A percentile compares a stretch with the other conserved stretches of the same genome.
Conservation (phyloP, 2,113 vertebrate genomes). For the Panthera leo region DNA sequence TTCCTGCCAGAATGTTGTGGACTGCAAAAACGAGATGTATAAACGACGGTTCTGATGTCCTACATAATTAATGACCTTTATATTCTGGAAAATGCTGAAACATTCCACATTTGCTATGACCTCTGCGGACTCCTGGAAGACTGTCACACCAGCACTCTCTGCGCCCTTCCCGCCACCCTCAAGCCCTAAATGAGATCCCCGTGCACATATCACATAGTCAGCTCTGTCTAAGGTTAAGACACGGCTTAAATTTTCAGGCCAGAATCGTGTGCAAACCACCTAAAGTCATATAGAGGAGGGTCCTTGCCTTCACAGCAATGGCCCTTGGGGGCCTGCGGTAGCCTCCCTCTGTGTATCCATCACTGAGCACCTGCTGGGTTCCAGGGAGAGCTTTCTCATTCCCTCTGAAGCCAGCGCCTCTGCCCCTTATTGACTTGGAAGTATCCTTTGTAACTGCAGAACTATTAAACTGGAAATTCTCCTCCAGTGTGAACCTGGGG, state of each 20-base stretch:
- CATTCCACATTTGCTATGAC: neutral
- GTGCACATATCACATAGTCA: neutral
- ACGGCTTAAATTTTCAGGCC: neutral
- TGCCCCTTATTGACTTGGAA: neutral
- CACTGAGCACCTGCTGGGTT: neutral
- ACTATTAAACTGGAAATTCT: slow-evolving; percentile 51
- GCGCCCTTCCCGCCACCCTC: neutral
- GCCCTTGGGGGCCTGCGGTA: neutral
- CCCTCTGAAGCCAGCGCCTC: neutral
- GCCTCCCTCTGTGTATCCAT: neutral
- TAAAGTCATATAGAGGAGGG: neutral
- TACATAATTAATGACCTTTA: slow-evolving; percentile 13
- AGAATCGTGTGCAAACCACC: neutral
- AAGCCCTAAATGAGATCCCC: neutral
- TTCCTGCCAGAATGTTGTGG: neutral
- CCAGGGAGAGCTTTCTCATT: neutral
- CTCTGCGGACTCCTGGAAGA: neutral
- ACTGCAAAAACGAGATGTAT: neutral
- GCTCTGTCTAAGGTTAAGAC: neutral
- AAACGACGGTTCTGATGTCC: neutral
- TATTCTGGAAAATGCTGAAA: neutral
- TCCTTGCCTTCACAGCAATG: rapidly evolving
- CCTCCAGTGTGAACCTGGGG: neutral
- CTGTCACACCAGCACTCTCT: neutral
- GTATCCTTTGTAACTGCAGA: neutral